Evolutionary conservation across 2,888 invertebrate species (phyloP), one percentile per base, ranked within the genome.

Genomic region (Sarcophaga carnaria): DNA sequence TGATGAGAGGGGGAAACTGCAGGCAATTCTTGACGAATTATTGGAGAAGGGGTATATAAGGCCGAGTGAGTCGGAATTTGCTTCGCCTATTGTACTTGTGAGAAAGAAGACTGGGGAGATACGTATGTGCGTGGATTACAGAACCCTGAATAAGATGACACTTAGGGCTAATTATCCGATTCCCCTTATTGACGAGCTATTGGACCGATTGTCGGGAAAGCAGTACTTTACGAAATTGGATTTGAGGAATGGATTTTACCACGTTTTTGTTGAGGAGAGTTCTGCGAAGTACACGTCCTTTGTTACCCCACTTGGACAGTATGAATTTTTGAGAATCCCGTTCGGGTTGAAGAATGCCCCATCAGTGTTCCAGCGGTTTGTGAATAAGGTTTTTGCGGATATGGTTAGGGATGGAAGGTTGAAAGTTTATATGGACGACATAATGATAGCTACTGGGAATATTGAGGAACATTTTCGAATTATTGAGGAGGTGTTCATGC

Each of bases 341-440:
- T 37, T 37, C 37, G 37, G 6, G 27, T 4, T 27, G 27, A 27
- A 4, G 27, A 27, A 27, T 4, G 27, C 27, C 27, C 27, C 27
- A 27, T 37, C 37, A 6, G 37, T 37, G 2, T 37, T 37, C 6
- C 37, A 37, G 77, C 59, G 88, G 17, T 45, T 86, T 17, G 88
- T 88, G 80, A 88, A 89, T 54, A 82, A 79, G 20, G 49, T 89
- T 1, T 59, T 89, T 0, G 72, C 45, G 8, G 85, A 87, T 14
- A 71, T 77, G 3, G 86, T 88, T 11, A 83, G 37, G 37, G 37
- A 82, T 37, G 85, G 83, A 66, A 84, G 59, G 6, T 87, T 87
- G 60, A 27, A 88, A 4, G 88, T 88, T 11, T 88, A 89, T 49
- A n/a, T 88, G 17, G 86, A 89, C 59, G 88, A 89, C 59, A 85